Conservation (phyloP, 2,113 vertebrate species). For the Apaloderma vittatum region DNA sequence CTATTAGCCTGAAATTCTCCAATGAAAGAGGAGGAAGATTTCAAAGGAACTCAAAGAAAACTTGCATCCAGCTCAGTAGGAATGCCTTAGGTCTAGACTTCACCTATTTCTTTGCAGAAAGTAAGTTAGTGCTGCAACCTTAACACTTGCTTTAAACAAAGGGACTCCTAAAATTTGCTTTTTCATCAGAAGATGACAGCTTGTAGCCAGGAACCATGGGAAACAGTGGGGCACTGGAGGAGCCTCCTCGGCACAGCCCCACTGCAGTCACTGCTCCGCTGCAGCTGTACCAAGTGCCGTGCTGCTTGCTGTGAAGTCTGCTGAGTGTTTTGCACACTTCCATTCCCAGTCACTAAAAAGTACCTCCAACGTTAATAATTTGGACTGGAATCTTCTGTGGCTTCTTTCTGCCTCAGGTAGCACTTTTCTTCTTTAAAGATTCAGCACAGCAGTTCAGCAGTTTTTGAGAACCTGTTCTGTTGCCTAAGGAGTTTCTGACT, state of each 20-base stretch:
- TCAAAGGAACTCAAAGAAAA: constrained; percentile 17
- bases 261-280: not conserved
- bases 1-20: not conserved
- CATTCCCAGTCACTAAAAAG: not conserved
- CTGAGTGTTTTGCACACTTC: not conserved
- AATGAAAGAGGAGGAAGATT: not conserved
- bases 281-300: accelerated
- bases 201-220: not conserved
- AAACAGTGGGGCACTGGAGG: not conserved
- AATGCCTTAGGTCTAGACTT: constrained; percentile 41
- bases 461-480: not conserved
- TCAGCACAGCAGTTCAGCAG: constrained; percentile 6
- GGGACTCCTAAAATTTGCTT: constrained; percentile 1
- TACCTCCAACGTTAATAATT: not conserved
- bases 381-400: not conserved
- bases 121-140: not conserved
- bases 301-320: not conserved
- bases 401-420: constrained; percentile 25
- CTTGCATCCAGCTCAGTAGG: not conserved
- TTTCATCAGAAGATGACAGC: not conserved
- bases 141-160: constrained; percentile 20
- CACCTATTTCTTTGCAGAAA: constrained; percentile 33
- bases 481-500: constrained; percentile 11
- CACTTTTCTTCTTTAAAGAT: constrained; percentile 12
- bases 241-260: not conserved